These are phyloP conservation scores for Drosophila tsacasi DNA, from an alignment of 1,140 invertebrate genomes.

Conservation along the genomic window DNA sequence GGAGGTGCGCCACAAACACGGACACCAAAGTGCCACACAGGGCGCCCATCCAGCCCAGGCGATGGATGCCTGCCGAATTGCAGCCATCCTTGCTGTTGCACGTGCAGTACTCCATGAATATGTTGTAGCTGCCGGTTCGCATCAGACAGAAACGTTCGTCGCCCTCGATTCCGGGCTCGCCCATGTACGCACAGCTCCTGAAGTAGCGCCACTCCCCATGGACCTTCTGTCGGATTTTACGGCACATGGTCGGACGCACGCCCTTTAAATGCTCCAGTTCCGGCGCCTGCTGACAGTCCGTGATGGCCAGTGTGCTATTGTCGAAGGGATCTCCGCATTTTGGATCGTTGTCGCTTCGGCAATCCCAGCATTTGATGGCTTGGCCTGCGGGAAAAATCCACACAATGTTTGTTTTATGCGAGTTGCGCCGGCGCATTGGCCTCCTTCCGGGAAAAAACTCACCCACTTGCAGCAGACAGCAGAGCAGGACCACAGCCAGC, in stretches of 20 bases:
- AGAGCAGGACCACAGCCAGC: conserved; percentile 34
- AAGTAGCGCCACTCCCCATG: conserved; percentile 96
- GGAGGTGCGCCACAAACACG: conserved; percentile 91
- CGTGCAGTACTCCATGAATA: conserved; percentile 97
- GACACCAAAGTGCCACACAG: conserved; percentile 98
- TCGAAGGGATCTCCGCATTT: conserved; percentile 97
- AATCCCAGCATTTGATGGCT: conserved; percentile 96
- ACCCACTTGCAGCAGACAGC: conserved; percentile 73
- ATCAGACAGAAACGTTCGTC: conserved; percentile 96
- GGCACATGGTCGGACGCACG: conserved; percentile 93
- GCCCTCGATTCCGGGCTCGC: conserved; percentile 94
- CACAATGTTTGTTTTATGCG: conserved; percentile 2
- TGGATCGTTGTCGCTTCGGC: conserved; percentile 94
- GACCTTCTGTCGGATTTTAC: conserved; percentile 97
- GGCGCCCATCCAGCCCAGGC: conserved; percentile 88
- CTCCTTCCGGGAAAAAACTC: conserved; percentile 9
- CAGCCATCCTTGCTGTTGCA: conserved; percentile 97
- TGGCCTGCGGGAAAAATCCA: conserved; percentile 85
- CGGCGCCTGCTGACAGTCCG: conserved; percentile 91
- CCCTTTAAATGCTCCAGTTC: conserved; percentile 89
- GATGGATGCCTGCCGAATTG: conserved; percentile 87
- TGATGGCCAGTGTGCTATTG: conserved; percentile 94
- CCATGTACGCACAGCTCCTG: conserved; percentile 94
- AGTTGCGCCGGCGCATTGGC: conserved; percentile 32
- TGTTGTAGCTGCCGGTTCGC: conserved; percentile 96